Evolutionary conservation across 2,888 invertebrate species (phyloP), one percentile per base, ranked within the genome.

Genomic region (Lapara coniferarum): DNA sequence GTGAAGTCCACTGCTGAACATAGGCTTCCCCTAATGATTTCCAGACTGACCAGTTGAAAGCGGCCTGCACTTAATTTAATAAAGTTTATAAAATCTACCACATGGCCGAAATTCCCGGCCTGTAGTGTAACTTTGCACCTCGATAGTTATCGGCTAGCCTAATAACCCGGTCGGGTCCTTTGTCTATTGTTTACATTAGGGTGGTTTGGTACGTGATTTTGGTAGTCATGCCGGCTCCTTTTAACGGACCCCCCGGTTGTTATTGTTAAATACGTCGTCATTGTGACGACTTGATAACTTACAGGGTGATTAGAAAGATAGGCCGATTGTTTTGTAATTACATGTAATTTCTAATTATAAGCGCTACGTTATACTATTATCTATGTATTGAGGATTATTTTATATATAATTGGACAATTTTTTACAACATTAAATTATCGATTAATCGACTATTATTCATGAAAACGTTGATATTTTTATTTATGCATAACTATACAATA

Each of bases 121-220:
- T n/a, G 12, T n/a, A 69, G 19, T 68, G 67, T 68, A 53, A 37
- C 53, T n/a, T 53, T 10, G 44, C 67, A 69, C 68, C 75, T 77
- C 73, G 89, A 91, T 91, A 83, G 80, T 84, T 79, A 89, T 90
- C 90, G 81, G 78, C 76, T 82, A 81, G 84, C 83, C 87, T 92
- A 91, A 90, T 90, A 90, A 86, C 84, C 77, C 69, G 79, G 80
- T 75, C 90, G 93, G 92, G 79, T 74, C 82, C 89, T 93, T 93
- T 93, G 92, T 89, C 93, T 85, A 93, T 93, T 93, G 93, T 92
- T 92, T 93, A 92, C 92, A 91, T 90, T 90, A 85, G 92, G 92
- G 90, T 88, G 86, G 86, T 76, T 81, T 66, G 80, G 77, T 85
- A 92, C 93, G 92, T 92, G 92, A 86, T 90, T 90, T 87, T 84